Conservation (phyloP, 2,888 invertebrate species). For the Petrolisthes cinctipes region DNA sequence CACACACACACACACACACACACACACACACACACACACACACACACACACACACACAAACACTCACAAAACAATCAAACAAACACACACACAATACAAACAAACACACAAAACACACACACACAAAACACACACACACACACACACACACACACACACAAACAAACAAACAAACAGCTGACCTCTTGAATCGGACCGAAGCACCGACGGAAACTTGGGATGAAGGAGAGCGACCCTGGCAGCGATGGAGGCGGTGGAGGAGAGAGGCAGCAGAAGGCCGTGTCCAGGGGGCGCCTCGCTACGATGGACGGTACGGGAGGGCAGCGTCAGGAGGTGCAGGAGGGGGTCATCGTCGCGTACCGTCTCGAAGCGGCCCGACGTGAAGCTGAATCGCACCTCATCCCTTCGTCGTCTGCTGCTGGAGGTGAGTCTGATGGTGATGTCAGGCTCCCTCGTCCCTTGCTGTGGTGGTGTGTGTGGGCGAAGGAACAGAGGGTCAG, state of each 20-base stretch:
- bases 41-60: not conserved
- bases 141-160: not conserved
- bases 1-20: too few relatives aligned
- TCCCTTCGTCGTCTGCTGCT: not conserved
- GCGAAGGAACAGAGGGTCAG: not conserved
- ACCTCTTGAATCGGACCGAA: not conserved
- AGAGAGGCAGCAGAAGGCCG: not conserved
- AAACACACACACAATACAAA: too few relatives aligned
- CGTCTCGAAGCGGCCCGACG: conserved; percentile 33
- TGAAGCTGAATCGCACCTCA: conserved; percentile 48
- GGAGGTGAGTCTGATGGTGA: conserved; percentile 49
- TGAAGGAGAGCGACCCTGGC: not conserved
- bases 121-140: not conserved
- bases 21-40: not conserved
- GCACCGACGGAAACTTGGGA: not conserved
- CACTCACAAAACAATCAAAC: too few relatives aligned
- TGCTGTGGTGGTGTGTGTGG: conserved; percentile 9
- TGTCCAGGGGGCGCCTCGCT: conserved; percentile 27
- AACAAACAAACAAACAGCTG: not conserved
- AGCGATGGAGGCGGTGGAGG: conserved; percentile 2
- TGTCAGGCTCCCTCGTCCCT: conserved; percentile 45
- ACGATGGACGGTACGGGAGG: conserved; percentile 48
- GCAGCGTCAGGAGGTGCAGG: conserved; percentile 51
- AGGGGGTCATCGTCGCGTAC: conserved; percentile 32
- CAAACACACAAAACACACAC: too few relatives aligned